These are phyloP conservation scores for Temnopleurus reevesii DNA, from an alignment of 53 echinoderm and acorn worm species.

Conservation along the genomic window DNA sequence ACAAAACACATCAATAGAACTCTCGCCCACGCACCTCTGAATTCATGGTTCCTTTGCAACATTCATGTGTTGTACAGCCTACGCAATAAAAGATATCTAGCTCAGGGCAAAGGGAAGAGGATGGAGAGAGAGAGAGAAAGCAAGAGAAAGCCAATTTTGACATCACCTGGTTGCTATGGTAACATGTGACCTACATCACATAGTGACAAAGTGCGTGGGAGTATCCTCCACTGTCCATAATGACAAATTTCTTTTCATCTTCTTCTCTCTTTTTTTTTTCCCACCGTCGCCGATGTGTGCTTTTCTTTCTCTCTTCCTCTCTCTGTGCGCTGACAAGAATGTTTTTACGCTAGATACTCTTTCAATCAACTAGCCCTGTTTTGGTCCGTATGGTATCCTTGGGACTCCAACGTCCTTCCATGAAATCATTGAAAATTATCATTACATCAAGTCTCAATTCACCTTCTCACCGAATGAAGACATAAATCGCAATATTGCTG, in stretches of 20 bases:
- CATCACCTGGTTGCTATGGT: constrained; percentile 59
- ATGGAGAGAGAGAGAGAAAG: background rate
- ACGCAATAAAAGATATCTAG: constrained; percentile 13
- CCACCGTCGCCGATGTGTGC: background rate
- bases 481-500: background rate
- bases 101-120: background rate
- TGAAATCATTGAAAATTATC: constrained; percentile 37
- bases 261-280: constrained; percentile 11
- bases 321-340: background rate
- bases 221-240: constrained; percentile 53
- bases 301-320: background rate
- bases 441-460: constrained; percentile 29
- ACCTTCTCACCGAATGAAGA: background rate
- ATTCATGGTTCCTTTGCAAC: background rate
- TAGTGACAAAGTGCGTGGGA: constrained; percentile 57
- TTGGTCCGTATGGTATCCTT: background rate
- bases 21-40: background rate
- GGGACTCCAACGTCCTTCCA: background rate
- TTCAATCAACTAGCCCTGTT: constrained; percentile 19
- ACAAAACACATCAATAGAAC: no score
- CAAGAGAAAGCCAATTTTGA: constrained; percentile 52
- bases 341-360: background rate
- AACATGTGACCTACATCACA: constrained; percentile 59
- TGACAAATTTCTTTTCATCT: constrained; percentile 55
- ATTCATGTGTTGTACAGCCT: background rate